Base-by-base conservation (phyloP, 2,888 invertebrate species). In the Adelphocoris suturalis region DNA sequence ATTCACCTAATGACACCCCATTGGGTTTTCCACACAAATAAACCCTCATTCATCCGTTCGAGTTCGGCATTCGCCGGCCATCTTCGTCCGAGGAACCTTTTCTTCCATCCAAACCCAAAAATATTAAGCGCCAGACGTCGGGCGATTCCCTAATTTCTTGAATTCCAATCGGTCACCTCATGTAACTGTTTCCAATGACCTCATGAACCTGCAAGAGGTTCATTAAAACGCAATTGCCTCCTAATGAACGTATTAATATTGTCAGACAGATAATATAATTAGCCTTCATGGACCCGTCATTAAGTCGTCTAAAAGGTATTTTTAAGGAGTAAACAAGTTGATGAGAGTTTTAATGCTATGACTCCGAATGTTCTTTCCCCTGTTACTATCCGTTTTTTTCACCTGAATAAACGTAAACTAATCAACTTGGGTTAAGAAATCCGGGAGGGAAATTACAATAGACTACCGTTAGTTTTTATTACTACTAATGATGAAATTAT, bases 211-310 rank as follows among this genome's bases (percentile, higher is more conserved):
- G 82, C 52, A 47, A 47, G 76, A 76, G 57, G 89, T 89, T 78
- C 81, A 81, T 89, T 89, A 89, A 81, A 89, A 57, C 81, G 81
- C 57, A 89, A 89, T 89, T 78, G 89, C 37, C 88, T 55, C 52
- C 81, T 89, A 89, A 89, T 89, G 89, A 89, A 80, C 89, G 61
- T 89, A 89, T 89, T 89, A 89, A 89, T 89, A 89, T 55, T 89
- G 89, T 81, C 89, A 89, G 89, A 89, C 89, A 52, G 89, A 89
- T 89, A 89, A 81, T 81, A 89, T 89, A 89, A 89, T 89, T 89
- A 89, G 89, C 57, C 81, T 55, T 89, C 23, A 57, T 89, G 48
- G 27, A 80, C 80, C 47, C 81, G 37, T 89, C 89, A 89, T 89
- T 89, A 89, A 81, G 55, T 52, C 80, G 52, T 89, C 81, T 81